Evolutionary conservation across 2,888 invertebrate species (phyloP).

Genomic region (Parascotia fuliginaria): DNA sequence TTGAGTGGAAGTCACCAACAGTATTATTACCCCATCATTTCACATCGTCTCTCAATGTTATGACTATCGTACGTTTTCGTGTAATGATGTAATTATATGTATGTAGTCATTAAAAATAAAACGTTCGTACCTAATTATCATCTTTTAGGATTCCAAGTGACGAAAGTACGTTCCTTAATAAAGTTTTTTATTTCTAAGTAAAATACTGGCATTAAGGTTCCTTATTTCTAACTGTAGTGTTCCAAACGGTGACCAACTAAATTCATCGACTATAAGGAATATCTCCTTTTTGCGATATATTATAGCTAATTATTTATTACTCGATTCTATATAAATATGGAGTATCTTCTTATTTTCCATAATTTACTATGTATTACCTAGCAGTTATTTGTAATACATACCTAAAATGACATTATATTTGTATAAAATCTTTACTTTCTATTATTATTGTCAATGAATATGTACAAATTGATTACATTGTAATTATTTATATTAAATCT

Average conservation of each 20-base stretch:
- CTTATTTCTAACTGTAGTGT: slow-evolving; percentile 56
- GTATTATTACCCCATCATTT: not conserved
- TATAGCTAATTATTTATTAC: slow-evolving; percentile 20
- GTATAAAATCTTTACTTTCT: slow-evolving; percentile 82
- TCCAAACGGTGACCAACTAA: slow-evolving; percentile 39
- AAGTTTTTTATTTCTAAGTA: slow-evolving; percentile 78
- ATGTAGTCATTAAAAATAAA: slow-evolving; percentile 44
- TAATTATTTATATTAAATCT: slow-evolving; percentile 83
- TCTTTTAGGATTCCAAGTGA: slow-evolving; percentile 47
- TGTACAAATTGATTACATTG: slow-evolving; percentile 80
- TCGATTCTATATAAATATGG: slow-evolving; percentile 45
- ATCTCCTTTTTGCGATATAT: slow-evolving; percentile 34
- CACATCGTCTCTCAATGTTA: slow-evolving; percentile 34
- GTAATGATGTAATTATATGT: slow-evolving; percentile 49
- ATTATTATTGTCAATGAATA: slow-evolving; percentile 79
- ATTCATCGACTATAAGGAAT: slow-evolving; percentile 32
- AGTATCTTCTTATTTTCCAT: slow-evolving; percentile 66
- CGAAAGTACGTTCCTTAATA: slow-evolving; percentile 76
- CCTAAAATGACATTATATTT: slow-evolving; percentile 82
- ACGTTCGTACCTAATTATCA: slow-evolving; percentile 42
- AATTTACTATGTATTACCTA: slow-evolving; percentile 63
- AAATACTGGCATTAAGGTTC: slow-evolving; percentile 77
- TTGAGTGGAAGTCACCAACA: not conserved
- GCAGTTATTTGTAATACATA: slow-evolving; percentile 67
- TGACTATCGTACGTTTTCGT: slow-evolving; percentile 47